Evolutionary conservation across 2,113 vertebrate genomes (phyloP).

Genomic region (Paracanthobrama guichenoti): DNA sequence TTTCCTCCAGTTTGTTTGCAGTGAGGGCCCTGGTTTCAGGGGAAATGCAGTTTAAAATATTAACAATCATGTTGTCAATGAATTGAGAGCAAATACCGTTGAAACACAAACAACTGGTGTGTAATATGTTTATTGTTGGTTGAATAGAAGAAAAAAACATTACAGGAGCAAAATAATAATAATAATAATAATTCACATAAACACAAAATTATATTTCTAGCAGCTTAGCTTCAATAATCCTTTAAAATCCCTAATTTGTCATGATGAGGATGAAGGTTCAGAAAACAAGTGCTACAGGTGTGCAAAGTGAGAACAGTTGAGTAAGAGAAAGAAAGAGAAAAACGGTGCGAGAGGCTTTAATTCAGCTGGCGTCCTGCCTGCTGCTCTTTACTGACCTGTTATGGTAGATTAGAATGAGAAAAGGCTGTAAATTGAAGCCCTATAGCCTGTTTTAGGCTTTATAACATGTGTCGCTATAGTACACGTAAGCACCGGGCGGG

Average conservation of each 20-base stretch:
- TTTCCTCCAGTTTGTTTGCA: not conserved
- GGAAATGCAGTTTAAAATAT: not conserved
- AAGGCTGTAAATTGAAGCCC: not conserved
- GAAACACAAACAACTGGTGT: not conserved
- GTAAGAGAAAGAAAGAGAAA: too few relatives aligned
- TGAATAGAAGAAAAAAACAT: conserved; percentile 62
- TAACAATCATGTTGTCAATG: not conserved
- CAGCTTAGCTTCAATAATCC: conserved; percentile 68
- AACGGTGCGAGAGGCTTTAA: not conserved
- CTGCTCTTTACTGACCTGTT: not conserved
- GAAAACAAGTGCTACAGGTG: conserved; percentile 18
- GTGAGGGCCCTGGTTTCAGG: not conserved
- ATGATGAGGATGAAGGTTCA: conserved; percentile 38
- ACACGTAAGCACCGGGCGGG: not conserved
- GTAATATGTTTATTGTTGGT: conserved; percentile 36
- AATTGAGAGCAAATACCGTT: not conserved
- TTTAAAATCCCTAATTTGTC: conserved; percentile 60
- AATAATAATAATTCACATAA: conserved; percentile 63
- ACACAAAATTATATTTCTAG: conserved; percentile 63
- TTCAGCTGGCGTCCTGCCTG: not conserved
- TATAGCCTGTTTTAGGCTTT: not conserved
- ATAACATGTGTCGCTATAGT: not conserved
- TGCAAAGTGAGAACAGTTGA: not conserved
- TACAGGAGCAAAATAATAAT: conserved; percentile 66
- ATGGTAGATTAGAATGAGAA: not conserved